Evolutionary conservation across 2,797 vertebrate genomes (phyloP), one percentile per base, ranked within the genome.

Genomic region (Danio jaintianensis): DNA sequence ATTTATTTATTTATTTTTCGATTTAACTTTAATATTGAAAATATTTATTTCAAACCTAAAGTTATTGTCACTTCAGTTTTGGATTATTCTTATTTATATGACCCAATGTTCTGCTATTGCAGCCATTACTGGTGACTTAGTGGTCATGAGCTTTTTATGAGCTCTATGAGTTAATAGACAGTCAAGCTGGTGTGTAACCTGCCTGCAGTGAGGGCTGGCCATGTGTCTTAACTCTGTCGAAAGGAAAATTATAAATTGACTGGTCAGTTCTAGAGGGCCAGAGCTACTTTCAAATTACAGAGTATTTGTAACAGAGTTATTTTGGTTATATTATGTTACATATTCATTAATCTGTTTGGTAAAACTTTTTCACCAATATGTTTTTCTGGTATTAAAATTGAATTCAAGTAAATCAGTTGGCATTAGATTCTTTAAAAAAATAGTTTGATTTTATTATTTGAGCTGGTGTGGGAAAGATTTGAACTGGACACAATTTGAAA

Each of bases 141-240:
- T 76, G 47, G 15, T 36, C 72, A 47, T 62, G 42, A 45, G 20
- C 20, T 42, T 77, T 67, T 67, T 67, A 77, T 15, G 45, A 52
- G 47, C 12, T 6, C 22, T 47, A 20, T 3, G 20, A 61, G 55
- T 38, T 58, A 74, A 61, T 47, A 74, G 5, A 59, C 20, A 47
- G 55, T 29, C 45, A 74, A 74, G 56, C 56, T 10, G 36, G 9
- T 71, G 50, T 71, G 36, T 71, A 55, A 55, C 22, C 0, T 45
- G 42, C 71, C 55, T 74, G 71, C 71, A 61, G 71, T 74, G 71
- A 61, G 56, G 22, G 20, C 10, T 45, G 43, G 29, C 20, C 71
- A 38, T 16, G 40, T 16, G 18, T 36, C 15, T 22, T 47, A 48
- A 61, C 9, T 45, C 53, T 47, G 20, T 70, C 29, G 40, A 40